Conservation (phyloP, 2,797 vertebrate genomes). For the Neoniphon sammara region DNA sequence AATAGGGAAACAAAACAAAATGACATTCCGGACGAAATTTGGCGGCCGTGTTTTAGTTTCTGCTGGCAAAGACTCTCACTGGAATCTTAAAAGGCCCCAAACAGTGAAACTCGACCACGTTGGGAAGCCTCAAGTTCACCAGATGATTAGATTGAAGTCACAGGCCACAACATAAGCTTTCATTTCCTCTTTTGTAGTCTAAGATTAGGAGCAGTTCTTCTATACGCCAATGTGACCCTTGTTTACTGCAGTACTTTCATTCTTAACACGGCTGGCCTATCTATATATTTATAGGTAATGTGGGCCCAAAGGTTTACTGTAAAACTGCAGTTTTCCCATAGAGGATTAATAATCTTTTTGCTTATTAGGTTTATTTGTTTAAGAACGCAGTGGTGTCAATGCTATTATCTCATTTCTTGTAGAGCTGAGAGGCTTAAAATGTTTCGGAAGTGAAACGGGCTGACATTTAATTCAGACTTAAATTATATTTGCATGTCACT, state of each 20-base stretch:
- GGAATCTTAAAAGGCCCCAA: too few species aligned
- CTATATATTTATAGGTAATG: background rate
- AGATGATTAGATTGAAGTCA: conserved; percentile 16
- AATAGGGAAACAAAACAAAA: too few species aligned
- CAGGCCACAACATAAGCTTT: conserved; percentile 29
- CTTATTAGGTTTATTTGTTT: too few species aligned
- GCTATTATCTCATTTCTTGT: background rate
- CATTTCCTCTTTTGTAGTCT: conserved; percentile 62
- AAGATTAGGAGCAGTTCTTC: conserved; percentile 39
- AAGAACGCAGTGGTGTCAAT: too few species aligned
- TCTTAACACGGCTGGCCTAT: conserved; percentile 27
- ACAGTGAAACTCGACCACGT: too few species aligned
- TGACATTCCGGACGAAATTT: too few species aligned
- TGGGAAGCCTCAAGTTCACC: background rate
- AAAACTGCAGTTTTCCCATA: background rate
- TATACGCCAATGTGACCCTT: conserved; percentile 50
- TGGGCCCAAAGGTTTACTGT: conserved; percentile 10
- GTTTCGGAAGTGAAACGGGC: background rate
- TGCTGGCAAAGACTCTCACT: too few species aligned
- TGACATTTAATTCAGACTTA: background rate
- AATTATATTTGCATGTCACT: background rate
- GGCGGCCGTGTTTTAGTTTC: too few species aligned
- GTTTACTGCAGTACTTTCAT: conserved; percentile 41
- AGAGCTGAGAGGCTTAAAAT: background rate
- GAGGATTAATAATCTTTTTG: background rate